Evolutionary conservation across 2,113 vertebrate species (phyloP), one percentile per base, ranked within the genome.

Genomic region (Psittacus erithacus): DNA sequence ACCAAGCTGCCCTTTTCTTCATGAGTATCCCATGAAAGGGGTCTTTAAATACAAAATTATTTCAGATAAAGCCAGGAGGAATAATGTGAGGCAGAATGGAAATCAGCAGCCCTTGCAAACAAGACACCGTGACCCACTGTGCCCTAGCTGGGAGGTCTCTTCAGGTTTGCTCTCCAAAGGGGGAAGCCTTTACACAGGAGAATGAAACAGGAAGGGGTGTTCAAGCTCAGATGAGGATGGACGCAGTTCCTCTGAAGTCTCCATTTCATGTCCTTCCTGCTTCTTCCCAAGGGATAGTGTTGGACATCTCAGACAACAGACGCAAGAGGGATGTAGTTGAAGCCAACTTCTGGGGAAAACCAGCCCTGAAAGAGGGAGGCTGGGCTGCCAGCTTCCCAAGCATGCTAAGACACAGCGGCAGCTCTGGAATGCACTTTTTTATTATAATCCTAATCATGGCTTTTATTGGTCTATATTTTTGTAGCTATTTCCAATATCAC

Each of bases 361-460:
- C 43, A 86, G 65, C n/a, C 60, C 82, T 93, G 78, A 27, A 91
- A 85, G 76, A 35, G 17, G 38, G 68, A 80, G 76, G 43, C 47
- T 63, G 44, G 71, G 50, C 67, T 90, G 78, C 85, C 92, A 93
- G n/a, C 65, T 96, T 93, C 91, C 88, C 91, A 93, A 94, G 91
- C 50, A 63, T 46, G 65, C 49, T 52, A 65, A 69, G 67, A 60
- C 60, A 74, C 64, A 46, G 17, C 1, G 24, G 41, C 74, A 93
- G 69, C 86, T 90, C 82, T 82, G 96, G 96, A 96, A 95, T 93
- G 82, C 46, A 59, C n/a, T 92, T 79, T 65, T 82, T 90, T 59
- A 43, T 63, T 92, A 71, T 33, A 68, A 88, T 82, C 64, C 39
- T 71, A 68, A 85, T 82, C 13, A 4, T 55, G 57, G 25, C 19